Conservation (phyloP, 2,888 invertebrate species). For the Folsomia candida region DNA sequence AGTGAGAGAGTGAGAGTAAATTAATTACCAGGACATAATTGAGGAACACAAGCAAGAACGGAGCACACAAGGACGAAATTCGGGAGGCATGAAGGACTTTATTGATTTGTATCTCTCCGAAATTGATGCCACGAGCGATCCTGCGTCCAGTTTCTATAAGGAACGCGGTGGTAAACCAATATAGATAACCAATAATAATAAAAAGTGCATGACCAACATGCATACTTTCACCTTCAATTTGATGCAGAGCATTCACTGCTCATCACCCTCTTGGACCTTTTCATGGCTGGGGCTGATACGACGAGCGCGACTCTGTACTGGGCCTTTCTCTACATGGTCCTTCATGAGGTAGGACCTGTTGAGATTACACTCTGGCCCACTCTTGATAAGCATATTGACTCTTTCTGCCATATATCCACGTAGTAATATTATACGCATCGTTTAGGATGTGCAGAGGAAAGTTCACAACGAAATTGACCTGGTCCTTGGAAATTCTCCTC, state of each 20-base stretch:
- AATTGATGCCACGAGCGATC: constrained; percentile 39
- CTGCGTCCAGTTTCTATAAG: constrained; percentile 43
- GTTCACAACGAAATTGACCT: constrained; percentile 50
- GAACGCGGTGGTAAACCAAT: constrained; percentile 36
- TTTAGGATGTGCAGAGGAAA: constrained; percentile 49
- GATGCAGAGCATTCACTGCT: constrained; percentile 50
- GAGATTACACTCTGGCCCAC: not conserved
- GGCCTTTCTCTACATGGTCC: constrained; percentile 52
- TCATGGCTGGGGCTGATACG: constrained; percentile 52
- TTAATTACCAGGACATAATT: constrained; percentile 37
- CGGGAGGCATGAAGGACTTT: constrained; percentile 38
- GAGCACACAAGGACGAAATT: too few species aligned
- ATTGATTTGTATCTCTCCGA: constrained; percentile 47
- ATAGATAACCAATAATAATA: not conserved
- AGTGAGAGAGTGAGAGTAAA: too few species aligned
- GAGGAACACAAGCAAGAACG: constrained; percentile 35
- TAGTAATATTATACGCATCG: not conserved
- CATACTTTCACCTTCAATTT: not conserved
- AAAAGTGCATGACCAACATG: too few species aligned
- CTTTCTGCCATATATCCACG: not conserved
- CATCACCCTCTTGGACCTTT: constrained; percentile 49
- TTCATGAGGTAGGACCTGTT: constrained; percentile 35
- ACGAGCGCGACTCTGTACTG: constrained; percentile 50
- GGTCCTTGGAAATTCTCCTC: not conserved
- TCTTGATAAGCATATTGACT: not conserved